phyloP scores from a whole-genome alignment of 2,888 invertebrate genomes.

The Tetrapedia diversipes region DNA sequence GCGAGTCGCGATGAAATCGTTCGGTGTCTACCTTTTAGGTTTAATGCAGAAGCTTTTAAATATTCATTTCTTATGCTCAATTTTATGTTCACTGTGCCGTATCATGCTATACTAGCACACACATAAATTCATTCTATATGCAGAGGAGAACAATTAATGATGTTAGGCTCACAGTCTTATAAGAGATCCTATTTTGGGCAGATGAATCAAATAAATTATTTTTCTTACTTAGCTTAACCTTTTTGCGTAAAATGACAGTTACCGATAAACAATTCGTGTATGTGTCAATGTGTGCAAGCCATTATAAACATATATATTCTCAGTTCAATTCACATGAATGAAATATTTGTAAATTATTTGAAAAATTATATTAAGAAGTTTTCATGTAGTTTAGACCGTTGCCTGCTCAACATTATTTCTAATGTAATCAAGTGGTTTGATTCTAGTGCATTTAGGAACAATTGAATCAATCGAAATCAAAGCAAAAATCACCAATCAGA shows the following conservation, averaged over 20 bases:
- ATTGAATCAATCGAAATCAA: background rate
- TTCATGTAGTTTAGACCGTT: no score
- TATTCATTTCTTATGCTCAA: conserved; percentile 55
- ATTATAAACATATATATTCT: no score
- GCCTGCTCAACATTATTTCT: background rate
- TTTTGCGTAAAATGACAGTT: no score
- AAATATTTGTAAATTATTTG: no score
- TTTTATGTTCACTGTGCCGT: conserved; percentile 56
- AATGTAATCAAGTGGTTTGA: background rate
- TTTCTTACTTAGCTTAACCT: no score
- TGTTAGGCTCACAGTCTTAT: no score
- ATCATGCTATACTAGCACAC: conserved; percentile 49
- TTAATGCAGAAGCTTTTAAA: conserved; percentile 58
- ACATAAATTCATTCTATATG: conserved; percentile 53
- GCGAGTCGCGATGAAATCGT: conserved; percentile 8
- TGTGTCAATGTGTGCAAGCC: no score
- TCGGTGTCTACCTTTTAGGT: conserved; percentile 19
- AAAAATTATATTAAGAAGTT: no score
- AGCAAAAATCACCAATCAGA: background rate
- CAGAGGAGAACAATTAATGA: conserved; percentile 42
- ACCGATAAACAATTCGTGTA: no score
- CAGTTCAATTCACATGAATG: no score
- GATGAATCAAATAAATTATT: no score
- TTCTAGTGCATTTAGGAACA: conserved; percentile 1
- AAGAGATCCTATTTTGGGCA: conserved; percentile 1